phyloP scores from a whole-genome alignment of 2,888 invertebrate species.

The Apamea epomidion region DNA sequence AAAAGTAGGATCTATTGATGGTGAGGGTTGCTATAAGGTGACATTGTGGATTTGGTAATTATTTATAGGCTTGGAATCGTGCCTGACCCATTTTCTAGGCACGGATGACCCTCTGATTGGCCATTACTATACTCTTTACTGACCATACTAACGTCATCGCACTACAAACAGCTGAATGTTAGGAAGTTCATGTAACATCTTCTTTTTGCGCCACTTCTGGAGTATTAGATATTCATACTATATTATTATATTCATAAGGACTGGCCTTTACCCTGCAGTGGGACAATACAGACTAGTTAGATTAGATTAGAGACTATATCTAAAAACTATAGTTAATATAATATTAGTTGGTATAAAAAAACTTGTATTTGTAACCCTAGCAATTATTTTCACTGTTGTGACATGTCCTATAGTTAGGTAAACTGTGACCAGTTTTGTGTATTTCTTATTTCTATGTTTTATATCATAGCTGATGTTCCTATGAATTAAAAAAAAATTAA shows the following conservation, averaged over 20 bases:
- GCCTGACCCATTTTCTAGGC: neutral
- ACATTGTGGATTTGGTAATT: neutral
- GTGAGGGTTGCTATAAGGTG: constrained; percentile 74
- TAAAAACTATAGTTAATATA: too few relatives aligned
- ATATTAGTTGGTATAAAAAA: too few relatives aligned
- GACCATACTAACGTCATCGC: neutral
- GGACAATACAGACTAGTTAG: too few relatives aligned
- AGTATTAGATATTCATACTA: neutral
- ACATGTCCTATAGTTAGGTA: neutral
- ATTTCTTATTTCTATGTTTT: neutral
- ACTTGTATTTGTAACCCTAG: too few relatives aligned
- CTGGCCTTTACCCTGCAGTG: too few relatives aligned
- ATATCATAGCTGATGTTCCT: neutral
- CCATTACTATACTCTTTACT: neutral
- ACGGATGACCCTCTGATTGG: neutral
- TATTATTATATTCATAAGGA: too few relatives aligned
- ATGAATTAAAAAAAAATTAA: neutral
- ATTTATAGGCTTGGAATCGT: neutral
- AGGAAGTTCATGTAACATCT: neutral
- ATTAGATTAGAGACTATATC: too few relatives aligned
- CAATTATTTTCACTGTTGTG: too few relatives aligned
- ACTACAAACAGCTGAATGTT: neutral
- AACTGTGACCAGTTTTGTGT: neutral
- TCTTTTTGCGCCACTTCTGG: neutral
- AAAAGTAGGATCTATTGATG: constrained; percentile 96